Evolutionary conservation across 2,113 vertebrate genomes (phyloP).

Genomic region (Chionis minor): DNA sequence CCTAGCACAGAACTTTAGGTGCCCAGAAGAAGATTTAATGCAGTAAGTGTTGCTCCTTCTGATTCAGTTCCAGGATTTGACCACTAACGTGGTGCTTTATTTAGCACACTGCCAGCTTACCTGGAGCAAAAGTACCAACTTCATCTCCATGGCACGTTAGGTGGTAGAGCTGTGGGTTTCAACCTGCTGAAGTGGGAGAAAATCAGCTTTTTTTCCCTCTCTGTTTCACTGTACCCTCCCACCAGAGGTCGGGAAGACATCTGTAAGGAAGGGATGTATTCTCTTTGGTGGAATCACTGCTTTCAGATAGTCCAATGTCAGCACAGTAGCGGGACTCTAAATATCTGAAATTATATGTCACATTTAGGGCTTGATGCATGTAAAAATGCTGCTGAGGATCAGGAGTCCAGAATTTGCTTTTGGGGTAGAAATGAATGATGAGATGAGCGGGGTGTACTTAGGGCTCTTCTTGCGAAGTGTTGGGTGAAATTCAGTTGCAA

Average conservation of each 20-base stretch:
- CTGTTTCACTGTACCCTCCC: neutral
- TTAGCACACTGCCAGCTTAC: neutral
- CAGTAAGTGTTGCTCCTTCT: neutral
- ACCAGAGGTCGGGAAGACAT: neutral
- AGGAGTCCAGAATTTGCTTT: neutral
- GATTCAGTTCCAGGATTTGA: neutral
- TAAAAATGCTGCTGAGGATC: neutral
- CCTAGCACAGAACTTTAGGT: neutral
- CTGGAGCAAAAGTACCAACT: neutral
- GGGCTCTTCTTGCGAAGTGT: neutral
- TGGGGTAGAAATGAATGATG: neutral
- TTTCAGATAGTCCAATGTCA: neutral
- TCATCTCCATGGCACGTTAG: fast-evolving
- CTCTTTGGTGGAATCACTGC: neutral
- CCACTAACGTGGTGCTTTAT: neutral
- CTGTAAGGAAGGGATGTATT: neutral
- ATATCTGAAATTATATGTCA: neutral
- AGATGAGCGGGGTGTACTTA: neutral
- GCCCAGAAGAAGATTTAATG: neutral
- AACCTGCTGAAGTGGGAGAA: neutral
- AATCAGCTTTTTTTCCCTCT: neutral
- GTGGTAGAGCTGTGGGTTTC: neutral
- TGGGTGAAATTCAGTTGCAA: neutral
- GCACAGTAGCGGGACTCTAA: neutral
- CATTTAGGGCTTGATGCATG: neutral